Base-by-base conservation (phyloP, 2,797 vertebrate species). In the Neostethus bicornis region DNA sequence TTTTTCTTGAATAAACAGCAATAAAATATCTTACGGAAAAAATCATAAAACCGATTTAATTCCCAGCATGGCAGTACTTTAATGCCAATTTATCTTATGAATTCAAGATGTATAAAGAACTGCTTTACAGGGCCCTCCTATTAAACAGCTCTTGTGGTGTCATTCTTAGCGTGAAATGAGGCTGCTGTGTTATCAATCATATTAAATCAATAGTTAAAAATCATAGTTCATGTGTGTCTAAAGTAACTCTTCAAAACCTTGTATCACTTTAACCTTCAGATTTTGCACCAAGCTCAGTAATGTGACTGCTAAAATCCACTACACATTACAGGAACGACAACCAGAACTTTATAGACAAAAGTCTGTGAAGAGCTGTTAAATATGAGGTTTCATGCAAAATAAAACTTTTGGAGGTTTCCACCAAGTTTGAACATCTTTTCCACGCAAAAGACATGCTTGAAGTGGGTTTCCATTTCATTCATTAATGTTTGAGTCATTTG, bases 1-100 rank as follows among this genome's bases (percentile, higher is more conserved):
- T 19, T 53, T 19, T 51, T 60, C 52, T 1, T n/a, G 24, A 48
- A 54, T 23, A 51, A 58, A 70, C 13, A 23, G 53, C 37, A 49
- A 58, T 45, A 32, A 66, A 59, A 51, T 66, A 53, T 53, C 29
- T 28, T 8, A 51, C 31, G 47, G 16, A 28, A 41, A 2, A 8
- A 20, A 38, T 19, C 17, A 4, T 2, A 11, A n/a, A n/a, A n/a
- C n/a, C n/a, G n/a, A n/a, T n/a, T n/a, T n/a, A n/a, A n/a, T n/a
- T 8, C 6, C 37, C 7, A 16, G 34, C 34, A 16, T 16, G 14
- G 8, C 7, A 37, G n/a, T 34, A 16, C 7, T 2, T 37, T 37
- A 16, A 7, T 16, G 6, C n/a, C 14, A 9, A 35, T 10, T 17
- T 35, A 38, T 17, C 3, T 16, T 4, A 16, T 17, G 16, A 37